Conservation (phyloP, 2,888 invertebrate species). For the Danaus chrysippus region DNA sequence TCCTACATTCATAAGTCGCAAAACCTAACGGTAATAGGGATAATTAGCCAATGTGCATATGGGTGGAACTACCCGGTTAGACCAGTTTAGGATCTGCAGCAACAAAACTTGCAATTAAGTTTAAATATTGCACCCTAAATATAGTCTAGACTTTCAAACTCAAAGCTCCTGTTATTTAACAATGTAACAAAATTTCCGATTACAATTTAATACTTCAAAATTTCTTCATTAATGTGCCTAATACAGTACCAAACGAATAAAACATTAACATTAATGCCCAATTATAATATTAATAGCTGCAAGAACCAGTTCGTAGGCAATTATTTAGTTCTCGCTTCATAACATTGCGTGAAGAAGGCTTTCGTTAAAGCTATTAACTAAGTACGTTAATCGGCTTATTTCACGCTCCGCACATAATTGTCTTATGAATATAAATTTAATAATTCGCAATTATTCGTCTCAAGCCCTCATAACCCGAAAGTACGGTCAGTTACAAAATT, state of each 20-base stretch:
- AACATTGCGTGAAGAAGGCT: conserved; percentile 31
- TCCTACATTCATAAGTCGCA: too few relatives aligned
- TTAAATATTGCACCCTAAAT: too few relatives aligned
- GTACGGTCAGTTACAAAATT: neutral
- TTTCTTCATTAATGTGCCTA: conserved; percentile 26
- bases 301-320: conserved; percentile 27
- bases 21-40: too few relatives aligned
- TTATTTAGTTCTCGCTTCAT: conserved; percentile 32
- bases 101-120: too few relatives aligned
- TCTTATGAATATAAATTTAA: conserved; percentile 35
- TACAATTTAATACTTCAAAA: neutral
- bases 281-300: conserved; percentile 32
- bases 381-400: conserved; percentile 36
- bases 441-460: conserved; percentile 25
- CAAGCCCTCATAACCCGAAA: neutral
- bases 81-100: too few relatives aligned
- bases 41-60: too few relatives aligned
- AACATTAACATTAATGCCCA: conserved; percentile 27
- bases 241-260: conserved; percentile 54
- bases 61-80: too few relatives aligned
- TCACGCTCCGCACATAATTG: conserved; percentile 34
- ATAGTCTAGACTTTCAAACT: too few relatives aligned
- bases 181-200: neutral
- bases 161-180: too few relatives aligned
- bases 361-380: conserved; percentile 33